Base-by-base conservation (phyloP, 1,140 invertebrate genomes). In the Meloidogyne exigua region DNA sequence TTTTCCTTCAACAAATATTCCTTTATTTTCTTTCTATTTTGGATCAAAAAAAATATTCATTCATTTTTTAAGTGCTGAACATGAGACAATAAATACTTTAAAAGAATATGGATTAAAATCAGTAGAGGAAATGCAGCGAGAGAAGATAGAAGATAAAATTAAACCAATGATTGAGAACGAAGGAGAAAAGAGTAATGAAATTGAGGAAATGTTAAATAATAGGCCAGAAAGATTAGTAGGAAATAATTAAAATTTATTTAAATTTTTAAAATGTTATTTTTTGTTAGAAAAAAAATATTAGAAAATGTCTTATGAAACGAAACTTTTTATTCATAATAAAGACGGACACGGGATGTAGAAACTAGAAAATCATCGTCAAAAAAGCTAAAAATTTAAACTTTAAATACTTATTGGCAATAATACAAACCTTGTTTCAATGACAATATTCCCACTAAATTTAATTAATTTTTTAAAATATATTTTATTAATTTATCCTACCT, bases 401-500 rank as follows among this genome's bases (percentile, higher is more conserved):
- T n/a, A n/a, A n/a, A n/a, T n/a, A n/a, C n/a, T n/a, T n/a, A n/a
- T n/a, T n/a, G n/a, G n/a, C n/a, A n/a, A n/a, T n/a, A n/a, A n/a
- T n/a, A n/a, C n/a, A n/a, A n/a, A n/a, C 70, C 42, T 94, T 13
- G 96, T 99, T 90, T 99, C 95, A 84, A 99, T 98, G 9, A 98
- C 93, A 69, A 99, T 93, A 89, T 99, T 98, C 4, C 96, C 96
- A 91, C 95, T 97, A 90, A 78, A 92, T 39, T 70, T 7, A 39
- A 32, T 12, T 23, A 39, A 10, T 69, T 32, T 9, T 26, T 26
- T 25, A 21, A 68, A 13, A n/a, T n/a, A 21, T 67, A 2, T 32
- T 75, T 79, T 25, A 18, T 44, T 12, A 71, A 1, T 21, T 18
- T 26, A 21, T 10, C 25, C 25, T 25, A 77, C 76, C 76, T 78